Evolutionary conservation across 2,888 invertebrate species (phyloP), one percentile per base, ranked within the genome.

Genomic region (Lasioglossum villosulum): DNA sequence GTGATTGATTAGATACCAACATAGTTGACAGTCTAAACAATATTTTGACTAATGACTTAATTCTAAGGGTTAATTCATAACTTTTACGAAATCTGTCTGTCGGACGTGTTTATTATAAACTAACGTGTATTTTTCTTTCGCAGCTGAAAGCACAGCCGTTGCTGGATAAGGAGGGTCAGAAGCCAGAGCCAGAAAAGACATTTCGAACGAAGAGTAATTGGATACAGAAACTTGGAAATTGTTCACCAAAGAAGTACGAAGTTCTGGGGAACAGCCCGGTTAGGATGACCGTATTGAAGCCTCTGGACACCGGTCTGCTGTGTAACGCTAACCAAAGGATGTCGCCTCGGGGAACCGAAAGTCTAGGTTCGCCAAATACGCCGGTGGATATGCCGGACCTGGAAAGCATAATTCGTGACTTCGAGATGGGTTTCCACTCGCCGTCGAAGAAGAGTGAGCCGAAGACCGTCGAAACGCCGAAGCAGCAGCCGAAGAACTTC

Each of bases 381-480:
- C 75, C 82, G 8, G 52, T 23, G 8, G 82, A 87, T 39, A 79
- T 87, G 78, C 88, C 90, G 19, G 84, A 89, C n/a, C 70, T 93
- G 71, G 91, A 92, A 27, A 86, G 76, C 14, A 90, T 93, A 5
- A 90, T 92, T 45, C 89, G 86, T 0, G 91, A 93, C 71, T 93
- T 93, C 79, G 93, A 93, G 68, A 86, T 42, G 27, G 89, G 86
- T 8, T 92, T 86, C 68, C 73, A 87, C 52, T 92, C 93, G 1
- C 91, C 92, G 6, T 81, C 88, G 42, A 88, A 91, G 73, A 77
- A 42, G 8, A 72, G 78, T 0, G 0, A 27, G 71, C 76, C 0
- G 0, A n/a, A 19, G 0, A 75, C 39, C 4, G 30, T 34, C 1
- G 52, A 82, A 0, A 42, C 56, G 3, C 12, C 10, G 19, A 90